phyloP scores from a whole-genome alignment of 1,140 invertebrate genomes.

The Piezodorus guildinii region DNA sequence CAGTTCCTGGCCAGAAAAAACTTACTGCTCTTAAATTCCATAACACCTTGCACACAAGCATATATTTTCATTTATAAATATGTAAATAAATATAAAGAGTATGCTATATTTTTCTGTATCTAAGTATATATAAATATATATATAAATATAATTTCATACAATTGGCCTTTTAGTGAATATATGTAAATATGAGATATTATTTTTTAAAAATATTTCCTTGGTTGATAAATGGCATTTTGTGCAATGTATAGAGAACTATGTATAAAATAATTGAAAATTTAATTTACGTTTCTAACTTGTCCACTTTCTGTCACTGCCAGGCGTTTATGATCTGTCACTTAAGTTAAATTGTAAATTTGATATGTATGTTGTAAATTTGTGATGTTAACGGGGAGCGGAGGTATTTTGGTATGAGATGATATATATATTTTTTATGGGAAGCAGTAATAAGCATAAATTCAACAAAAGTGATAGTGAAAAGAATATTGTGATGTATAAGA shows the following conservation, averaged over 20 bases:
- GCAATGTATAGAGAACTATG: neutral
- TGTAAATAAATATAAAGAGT: slow-evolving; percentile 20
- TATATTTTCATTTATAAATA: slow-evolving; percentile 24
- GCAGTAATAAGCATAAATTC: slow-evolving; percentile 11
- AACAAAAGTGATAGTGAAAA: slow-evolving; percentile 23
- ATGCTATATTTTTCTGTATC: slow-evolving; percentile 24
- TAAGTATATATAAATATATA: slow-evolving; percentile 18
- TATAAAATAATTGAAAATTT: slow-evolving; percentile 17
- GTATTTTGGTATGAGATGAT: slow-evolving; percentile 26
- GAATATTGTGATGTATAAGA: slow-evolving; percentile 22
- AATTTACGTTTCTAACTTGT: slow-evolving; percentile 19
- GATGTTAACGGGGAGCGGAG: slow-evolving; percentile 23
- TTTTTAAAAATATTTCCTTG: slow-evolving; percentile 16
- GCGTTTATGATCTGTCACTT: slow-evolving; percentile 20
- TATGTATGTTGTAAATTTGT: slow-evolving; percentile 23
- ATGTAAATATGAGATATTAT: slow-evolving; percentile 17
- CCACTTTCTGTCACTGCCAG: slow-evolving; percentile 24
- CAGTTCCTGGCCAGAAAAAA: slow-evolving; percentile 1
- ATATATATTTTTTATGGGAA: slow-evolving; percentile 23
- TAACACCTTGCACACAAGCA: slow-evolving; percentile 21
- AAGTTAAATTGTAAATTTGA: slow-evolving; percentile 14
- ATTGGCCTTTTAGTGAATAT: slow-evolving; percentile 21
- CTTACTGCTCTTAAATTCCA: slow-evolving; percentile 1
- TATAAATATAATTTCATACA: slow-evolving; percentile 16
- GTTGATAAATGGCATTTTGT: slow-evolving; percentile 9